Conservation (phyloP, 1,140 invertebrate genomes). For the Ridgeia piscesae region DNA sequence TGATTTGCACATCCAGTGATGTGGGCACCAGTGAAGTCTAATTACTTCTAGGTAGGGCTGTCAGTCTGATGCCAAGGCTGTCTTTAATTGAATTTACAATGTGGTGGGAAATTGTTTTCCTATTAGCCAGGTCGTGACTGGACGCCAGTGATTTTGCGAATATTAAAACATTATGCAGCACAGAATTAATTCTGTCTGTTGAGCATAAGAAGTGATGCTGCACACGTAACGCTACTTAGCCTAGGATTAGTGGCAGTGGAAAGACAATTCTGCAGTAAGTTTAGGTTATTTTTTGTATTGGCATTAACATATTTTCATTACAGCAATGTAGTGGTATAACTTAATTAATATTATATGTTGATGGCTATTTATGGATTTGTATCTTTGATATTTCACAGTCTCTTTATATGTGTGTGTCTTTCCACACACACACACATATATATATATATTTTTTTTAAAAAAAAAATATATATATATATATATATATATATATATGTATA, state of each 20-base stretch:
- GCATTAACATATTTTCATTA: too few species aligned
- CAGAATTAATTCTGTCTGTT: not conserved
- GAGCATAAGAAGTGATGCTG: not conserved
- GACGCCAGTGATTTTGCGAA: not conserved
- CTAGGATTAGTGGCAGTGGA: not conserved
- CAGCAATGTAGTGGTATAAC: not conserved
- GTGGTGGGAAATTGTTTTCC: not conserved
- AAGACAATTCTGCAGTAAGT: not conserved
- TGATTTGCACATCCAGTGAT: not conserved
- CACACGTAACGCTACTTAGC: not conserved
- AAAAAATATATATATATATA: too few species aligned
- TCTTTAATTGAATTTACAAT: not conserved
- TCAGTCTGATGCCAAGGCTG: not conserved
- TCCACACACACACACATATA: too few species aligned
- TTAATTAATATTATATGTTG: too few species aligned
- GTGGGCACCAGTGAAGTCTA: not conserved
- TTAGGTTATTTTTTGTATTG: not conserved
- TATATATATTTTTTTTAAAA: too few species aligned
- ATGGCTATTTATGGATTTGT: too few species aligned
- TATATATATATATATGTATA: too few species aligned
- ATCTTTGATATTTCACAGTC: too few species aligned
- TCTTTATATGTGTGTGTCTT: too few species aligned
- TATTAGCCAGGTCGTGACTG: not conserved
- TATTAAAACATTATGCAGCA: constrained; percentile 6
- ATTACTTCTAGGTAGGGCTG: not conserved